Conservation (phyloP, 1,140 invertebrate species). For the Drosophila subpulchrella region DNA sequence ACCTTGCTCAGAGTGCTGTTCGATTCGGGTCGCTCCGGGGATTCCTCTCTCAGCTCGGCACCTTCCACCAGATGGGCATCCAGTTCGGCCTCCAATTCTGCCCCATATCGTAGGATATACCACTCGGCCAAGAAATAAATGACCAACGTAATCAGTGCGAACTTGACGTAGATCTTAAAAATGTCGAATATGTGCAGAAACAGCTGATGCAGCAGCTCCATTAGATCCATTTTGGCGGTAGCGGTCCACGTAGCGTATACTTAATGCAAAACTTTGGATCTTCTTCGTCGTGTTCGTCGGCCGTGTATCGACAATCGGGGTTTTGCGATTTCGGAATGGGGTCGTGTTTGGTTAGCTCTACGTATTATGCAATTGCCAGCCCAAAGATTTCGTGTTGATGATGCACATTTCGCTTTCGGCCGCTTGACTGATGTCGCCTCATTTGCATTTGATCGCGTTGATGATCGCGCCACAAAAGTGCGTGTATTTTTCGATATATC, state of each 20-base stretch:
- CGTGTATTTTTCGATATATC: constrained; percentile 27
- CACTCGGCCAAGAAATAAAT: constrained; percentile 76
- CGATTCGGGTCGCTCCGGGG: constrained; percentile 47
- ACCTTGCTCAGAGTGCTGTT: constrained; percentile 70
- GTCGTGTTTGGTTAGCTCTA: constrained; percentile 50
- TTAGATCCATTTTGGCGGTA: constrained; percentile 43
- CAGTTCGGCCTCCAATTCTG: constrained; percentile 67
- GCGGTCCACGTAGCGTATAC: constrained; percentile 49
- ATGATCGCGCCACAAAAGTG: constrained; percentile 50
- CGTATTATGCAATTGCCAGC: constrained; percentile 47
- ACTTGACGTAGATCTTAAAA: constrained; percentile 76
- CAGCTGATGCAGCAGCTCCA: constrained; percentile 61
- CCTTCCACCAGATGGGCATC: constrained; percentile 48
- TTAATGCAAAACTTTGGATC: constrained; percentile 32
- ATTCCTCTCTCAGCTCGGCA: constrained; percentile 18
- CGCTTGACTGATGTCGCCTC: constrained; percentile 37
- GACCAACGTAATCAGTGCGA: constrained; percentile 64
- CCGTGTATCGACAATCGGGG: constrained; percentile 14
- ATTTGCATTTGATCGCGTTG: constrained; percentile 68
- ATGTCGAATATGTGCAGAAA: constrained; percentile 62
- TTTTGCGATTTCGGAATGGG: constrained; percentile 65
- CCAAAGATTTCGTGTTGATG: constrained; percentile 38
- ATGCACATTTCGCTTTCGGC: constrained; percentile 72
- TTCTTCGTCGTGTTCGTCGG: constrained; percentile 6
- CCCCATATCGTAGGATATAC: constrained; percentile 70